Evolutionary conservation across 2,888 invertebrate species (phyloP), one percentile per base, ranked within the genome.

Genomic region (Chrysotoxum bicinctum): DNA sequence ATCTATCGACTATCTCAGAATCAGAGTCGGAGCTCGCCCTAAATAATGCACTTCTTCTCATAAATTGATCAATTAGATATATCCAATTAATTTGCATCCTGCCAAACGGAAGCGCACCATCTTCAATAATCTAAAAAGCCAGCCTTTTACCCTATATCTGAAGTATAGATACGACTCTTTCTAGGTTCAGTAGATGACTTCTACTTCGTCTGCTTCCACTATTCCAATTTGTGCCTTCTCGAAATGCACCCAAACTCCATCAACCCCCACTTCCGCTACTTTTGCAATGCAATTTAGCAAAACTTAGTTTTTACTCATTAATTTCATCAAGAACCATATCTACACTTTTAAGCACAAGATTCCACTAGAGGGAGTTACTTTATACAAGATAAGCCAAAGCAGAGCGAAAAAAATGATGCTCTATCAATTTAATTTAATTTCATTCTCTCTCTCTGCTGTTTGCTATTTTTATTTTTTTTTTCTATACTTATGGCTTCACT

Each of bases 31-130:
- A 50, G 21, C 23, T 50, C 35, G 19, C 19, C 30, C 16, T 45
- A 26, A 35, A 56, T 56, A 35, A 21, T 72, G 64, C 50, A 58
- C 45, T 50, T 21, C 80, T 74, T 45, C 69, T 40, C 54, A 64
- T 64, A 66, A 76, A 76, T 70, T 73, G 72, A 68, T 82, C 82
- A 82, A 82, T 82, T 82, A 72, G 66, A 76, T 76, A 76, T 81
- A 82, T 82, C 81, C 66, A 82, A 82, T 82, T 82, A 82, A 77
- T 82, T 77, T 77, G 82, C 72, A 77, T 82, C 77, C 66, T 45
- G 40, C 66, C 72, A 77, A 69, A 69, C 45, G 69, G 74, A 80
- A 77, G 81, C 21, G 50, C 54, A 58, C 37, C 76, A 68, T 66
- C 81, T 82, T 72, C 52, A 77, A 82, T 72, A 76, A 72, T 66